Evolutionary conservation across 1,140 invertebrate species (phyloP).

Genomic region (Dufourea novaeangliae): DNA sequence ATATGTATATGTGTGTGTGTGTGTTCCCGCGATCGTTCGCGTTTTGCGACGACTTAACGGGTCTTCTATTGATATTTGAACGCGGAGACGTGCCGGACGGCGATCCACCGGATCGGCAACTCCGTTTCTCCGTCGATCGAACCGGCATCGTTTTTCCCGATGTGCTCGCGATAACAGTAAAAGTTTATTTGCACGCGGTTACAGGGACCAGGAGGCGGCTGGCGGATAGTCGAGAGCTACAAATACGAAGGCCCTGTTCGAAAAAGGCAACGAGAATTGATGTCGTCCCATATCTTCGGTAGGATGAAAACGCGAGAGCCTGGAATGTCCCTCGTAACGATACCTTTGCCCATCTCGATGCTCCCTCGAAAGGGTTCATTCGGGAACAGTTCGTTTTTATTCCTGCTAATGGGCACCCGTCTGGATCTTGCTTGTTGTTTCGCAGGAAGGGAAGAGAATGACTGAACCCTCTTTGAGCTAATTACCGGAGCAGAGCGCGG

Average conservation of each 20-base stretch:
- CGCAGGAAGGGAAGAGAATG: too few relatives aligned
- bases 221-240: background rate
- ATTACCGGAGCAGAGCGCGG: background rate
- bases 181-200: conserved; percentile 38
- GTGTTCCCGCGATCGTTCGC: conserved; percentile 53
- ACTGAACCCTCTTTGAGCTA: background rate
- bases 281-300: background rate
- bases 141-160: background rate
- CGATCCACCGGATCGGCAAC: conserved; percentile 9
- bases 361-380: background rate
- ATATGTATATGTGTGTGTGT: too few relatives aligned
- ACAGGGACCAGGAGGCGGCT: too few relatives aligned
- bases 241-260: too few relatives aligned
- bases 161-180: conserved; percentile 41
- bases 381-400: conserved; percentile 18
- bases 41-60: conserved; percentile 58
- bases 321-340: background rate
- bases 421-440: background rate
- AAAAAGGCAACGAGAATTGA: conserved; percentile 18
- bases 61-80: conserved; percentile 68
- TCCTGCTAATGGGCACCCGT: background rate
- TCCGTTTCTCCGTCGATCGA: background rate
- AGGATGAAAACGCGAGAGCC: background rate
- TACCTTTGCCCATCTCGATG: background rate
- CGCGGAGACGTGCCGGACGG: conserved; percentile 22